Base-by-base conservation (phyloP, 2,797 vertebrate genomes). In the Siniperca scherzeri region DNA sequence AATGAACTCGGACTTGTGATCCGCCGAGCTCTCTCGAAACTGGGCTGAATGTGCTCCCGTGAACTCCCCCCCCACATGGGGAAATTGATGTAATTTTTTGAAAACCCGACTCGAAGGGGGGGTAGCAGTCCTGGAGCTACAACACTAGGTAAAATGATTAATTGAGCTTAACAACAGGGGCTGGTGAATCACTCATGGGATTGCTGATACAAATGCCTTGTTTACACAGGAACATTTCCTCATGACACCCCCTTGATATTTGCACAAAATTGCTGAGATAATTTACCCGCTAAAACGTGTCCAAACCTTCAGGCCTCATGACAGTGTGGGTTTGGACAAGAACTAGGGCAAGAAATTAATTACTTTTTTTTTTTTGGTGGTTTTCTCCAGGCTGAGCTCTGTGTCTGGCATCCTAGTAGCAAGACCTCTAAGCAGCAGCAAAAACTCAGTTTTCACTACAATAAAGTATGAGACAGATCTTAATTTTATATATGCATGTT, bases 71-170 rank as follows among this genome's bases (percentile, higher is more conserved):
- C 46, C 22, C 71, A 62, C 70, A 48, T 10, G 5, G 59, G 77
- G 62, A 60, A 57, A 72, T 64, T 56, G 66, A 62, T 82, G 82
- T 78, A 46, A 84, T 80, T 83, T 78, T 93, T 82, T 77, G 22
- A 80, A 89, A 86, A 84, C 77, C 80, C 48, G 62, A 69, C 83
- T 78, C 44, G 17, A 60, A 70, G n/a, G 25, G 27, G 46, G 69
- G 55, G 42, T 42, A 40, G 67, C 57, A 78, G 78, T 88, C 82
- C 60, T 70, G 19, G 71, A 84, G 75, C 78, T 77, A 85, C 82
- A 93, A 74, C 71, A 74, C 71, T 13, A 87, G 80, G 90, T 90
- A 92, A 95, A 92, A 91, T 88, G 91, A 94, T 92, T 87, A 91
- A 94, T 93, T 93, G 87, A 85, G 88, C 73, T 86, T 84, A 88